Evolutionary conservation across 35 echinoderm and acorn worm species (phyloP).

Genomic region (Ophioderma brevispina): DNA sequence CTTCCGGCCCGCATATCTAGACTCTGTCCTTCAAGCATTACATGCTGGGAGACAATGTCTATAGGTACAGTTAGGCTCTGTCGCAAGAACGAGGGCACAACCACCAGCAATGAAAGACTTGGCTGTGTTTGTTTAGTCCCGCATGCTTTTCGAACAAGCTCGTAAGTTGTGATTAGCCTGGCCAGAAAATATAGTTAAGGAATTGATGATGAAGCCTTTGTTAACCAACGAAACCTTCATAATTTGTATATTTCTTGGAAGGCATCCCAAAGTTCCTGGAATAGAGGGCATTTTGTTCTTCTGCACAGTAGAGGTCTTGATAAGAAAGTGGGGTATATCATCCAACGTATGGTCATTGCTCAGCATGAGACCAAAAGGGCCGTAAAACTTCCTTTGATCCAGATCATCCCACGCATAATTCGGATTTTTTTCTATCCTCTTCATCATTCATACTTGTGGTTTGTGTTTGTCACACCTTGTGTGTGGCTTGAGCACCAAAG

Average conservation of each 20-base stretch:
- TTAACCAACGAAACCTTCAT: conserved; percentile 83
- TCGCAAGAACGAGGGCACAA: conserved; percentile 77
- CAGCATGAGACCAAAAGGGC: conserved; percentile 68
- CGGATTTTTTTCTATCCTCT: conserved; percentile 28
- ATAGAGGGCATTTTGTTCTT: conserved; percentile 73
- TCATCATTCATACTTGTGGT: too few species aligned
- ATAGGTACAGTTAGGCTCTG: conserved; percentile 89
- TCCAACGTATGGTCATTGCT: conserved; percentile 61
- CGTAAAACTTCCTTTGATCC: conserved; percentile 81
- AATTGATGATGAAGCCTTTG: conserved; percentile 86
- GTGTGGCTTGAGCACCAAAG: too few species aligned
- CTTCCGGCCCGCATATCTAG: conserved; percentile 40
- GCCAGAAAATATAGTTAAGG: conserved; percentile 73
- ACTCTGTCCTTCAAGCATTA: conserved; percentile 84
- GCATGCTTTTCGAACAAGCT: conserved; percentile 70
- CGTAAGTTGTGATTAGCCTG: conserved; percentile 92
- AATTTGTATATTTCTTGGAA: conserved; percentile 83
- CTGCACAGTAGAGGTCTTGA: conserved; percentile 84
- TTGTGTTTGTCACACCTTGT: too few species aligned
- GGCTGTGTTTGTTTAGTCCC: too few species aligned
- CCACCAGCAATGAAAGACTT: conserved; percentile 86
- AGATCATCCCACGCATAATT: conserved; percentile 96
- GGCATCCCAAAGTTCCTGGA: conserved; percentile 91
- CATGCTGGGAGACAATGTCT: conserved; percentile 81
- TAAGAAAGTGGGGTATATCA: conserved; percentile 80